phyloP scores from a whole-genome alignment of 2,113 vertebrate species.

The Podarcis cretensis region DNA sequence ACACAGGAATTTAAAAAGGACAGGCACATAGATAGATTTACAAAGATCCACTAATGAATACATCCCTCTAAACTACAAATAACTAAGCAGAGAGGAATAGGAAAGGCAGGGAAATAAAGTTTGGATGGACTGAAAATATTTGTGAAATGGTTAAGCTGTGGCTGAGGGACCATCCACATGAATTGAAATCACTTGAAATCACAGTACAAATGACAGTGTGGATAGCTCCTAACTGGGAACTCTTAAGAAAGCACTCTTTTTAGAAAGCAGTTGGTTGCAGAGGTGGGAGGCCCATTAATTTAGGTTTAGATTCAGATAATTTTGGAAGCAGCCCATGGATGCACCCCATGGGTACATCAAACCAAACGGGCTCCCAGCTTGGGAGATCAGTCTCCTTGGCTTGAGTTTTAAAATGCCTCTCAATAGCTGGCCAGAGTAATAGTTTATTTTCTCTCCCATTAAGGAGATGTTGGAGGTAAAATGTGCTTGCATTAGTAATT shows the following conservation, averaged over 20 bases:
- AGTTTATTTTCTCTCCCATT: neutral
- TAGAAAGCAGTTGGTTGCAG: no score
- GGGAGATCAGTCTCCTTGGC: neutral
- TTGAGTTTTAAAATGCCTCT: neutral
- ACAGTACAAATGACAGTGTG: no score
- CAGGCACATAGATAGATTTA: neutral
- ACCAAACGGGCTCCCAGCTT: neutral
- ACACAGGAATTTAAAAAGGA: no score
- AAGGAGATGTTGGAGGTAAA: neutral
- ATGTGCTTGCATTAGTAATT: neutral
- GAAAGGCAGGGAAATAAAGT: neutral
- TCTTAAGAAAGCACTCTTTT: neutral
- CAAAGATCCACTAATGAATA: neutral
- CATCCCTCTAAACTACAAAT: neutral
- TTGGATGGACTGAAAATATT: neutral
- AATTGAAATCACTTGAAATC: no score
- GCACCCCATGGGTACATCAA: neutral
- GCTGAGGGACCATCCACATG: neutral
- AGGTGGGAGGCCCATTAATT: neutral
- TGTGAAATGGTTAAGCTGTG: neutral
- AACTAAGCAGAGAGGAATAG: neutral
- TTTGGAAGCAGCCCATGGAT: neutral
- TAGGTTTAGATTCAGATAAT: no score
- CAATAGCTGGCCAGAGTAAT: neutral
- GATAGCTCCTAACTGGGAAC: neutral